phyloP scores from a whole-genome alignment of 2,888 invertebrate genomes.

The Synanthedon tipuliformis region DNA sequence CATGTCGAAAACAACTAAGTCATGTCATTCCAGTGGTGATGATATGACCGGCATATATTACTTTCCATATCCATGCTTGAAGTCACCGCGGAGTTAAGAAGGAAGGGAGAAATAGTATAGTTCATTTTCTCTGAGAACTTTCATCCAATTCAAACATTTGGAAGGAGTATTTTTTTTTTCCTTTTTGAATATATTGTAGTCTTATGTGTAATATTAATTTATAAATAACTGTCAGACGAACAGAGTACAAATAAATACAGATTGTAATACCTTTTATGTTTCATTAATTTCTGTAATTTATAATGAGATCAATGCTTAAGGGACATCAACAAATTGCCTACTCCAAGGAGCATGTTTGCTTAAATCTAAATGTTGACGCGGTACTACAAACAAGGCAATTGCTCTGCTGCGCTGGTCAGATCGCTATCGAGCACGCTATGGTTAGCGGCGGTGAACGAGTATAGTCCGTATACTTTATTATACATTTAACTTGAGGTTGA shows the following conservation, averaged over 20 bases:
- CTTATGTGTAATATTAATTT: too few species aligned
- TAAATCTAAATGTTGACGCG: conserved; percentile 4
- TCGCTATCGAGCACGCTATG: conserved; percentile 44
- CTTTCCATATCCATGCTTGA: conserved; percentile 16
- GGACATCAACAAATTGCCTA: conserved; percentile 6
- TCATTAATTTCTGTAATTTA: too few species aligned
- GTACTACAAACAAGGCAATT: conserved; percentile 60
- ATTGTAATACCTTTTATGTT: too few species aligned
- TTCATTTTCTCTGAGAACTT: conserved; percentile 7
- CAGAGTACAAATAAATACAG: too few species aligned
- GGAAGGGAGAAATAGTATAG: not conserved
- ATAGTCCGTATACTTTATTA: not conserved
- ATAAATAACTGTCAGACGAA: too few species aligned
- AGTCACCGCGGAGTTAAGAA: conserved; percentile 18
- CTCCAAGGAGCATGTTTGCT: conserved; percentile 8
- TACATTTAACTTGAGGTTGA: too few species aligned
- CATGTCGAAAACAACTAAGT: conserved; percentile 30
- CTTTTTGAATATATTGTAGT: too few species aligned
- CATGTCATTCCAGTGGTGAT: conserved; percentile 33
- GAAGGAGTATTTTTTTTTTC: too few species aligned
- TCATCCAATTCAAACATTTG: too few species aligned
- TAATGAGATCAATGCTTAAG: too few species aligned
- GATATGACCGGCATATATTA: conserved; percentile 26
- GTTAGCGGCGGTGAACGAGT: conserved; percentile 15
- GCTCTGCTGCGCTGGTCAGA: conserved; percentile 45